Evolutionary conservation across 2,797 vertebrate genomes (phyloP).

Genomic region (Bradypodion pumilum): DNA sequence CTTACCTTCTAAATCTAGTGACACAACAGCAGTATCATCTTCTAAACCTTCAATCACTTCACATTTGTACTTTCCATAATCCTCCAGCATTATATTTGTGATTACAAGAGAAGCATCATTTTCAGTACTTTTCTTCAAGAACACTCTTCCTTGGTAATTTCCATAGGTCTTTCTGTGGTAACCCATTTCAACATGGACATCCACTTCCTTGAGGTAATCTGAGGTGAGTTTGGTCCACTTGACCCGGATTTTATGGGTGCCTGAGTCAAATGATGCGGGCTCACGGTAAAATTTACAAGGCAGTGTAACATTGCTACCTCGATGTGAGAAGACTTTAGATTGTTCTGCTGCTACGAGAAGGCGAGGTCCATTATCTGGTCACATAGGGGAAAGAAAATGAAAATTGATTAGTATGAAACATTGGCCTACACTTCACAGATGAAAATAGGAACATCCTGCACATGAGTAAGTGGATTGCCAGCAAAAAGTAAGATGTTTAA

Average conservation of each 20-base stretch:
- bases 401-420: background rate
- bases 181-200: slow-evolving; percentile 89
- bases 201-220: slow-evolving; percentile 84
- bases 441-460: background rate
- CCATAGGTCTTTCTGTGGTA: slow-evolving; percentile 84
- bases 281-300: slow-evolving; percentile 89
- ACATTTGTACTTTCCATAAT: slow-evolving; percentile 89
- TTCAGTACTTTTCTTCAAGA: slow-evolving; percentile 74
- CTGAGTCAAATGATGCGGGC: slow-evolving; percentile 71
- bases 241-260: slow-evolving; percentile 80
- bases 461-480: background rate
- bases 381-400: slow-evolving; percentile 47
- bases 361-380: slow-evolving; percentile 85
- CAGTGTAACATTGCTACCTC: slow-evolving; percentile 85
- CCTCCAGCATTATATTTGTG: slow-evolving; percentile 79
- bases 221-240: slow-evolving; percentile 92
- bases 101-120: slow-evolving; percentile 87
- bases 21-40: slow-evolving; percentile 79
- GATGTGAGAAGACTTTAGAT: slow-evolving; percentile 75
- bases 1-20: slow-evolving; percentile 82
- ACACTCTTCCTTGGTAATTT: slow-evolving; percentile 80
- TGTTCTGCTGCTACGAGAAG: slow-evolving; percentile 87
- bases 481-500: no score
- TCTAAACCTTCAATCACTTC: slow-evolving; percentile 88
- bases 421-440: no score